Evolutionary conservation across 1,140 invertebrate species (phyloP).

Genomic region (Watersipora subatra): DNA sequence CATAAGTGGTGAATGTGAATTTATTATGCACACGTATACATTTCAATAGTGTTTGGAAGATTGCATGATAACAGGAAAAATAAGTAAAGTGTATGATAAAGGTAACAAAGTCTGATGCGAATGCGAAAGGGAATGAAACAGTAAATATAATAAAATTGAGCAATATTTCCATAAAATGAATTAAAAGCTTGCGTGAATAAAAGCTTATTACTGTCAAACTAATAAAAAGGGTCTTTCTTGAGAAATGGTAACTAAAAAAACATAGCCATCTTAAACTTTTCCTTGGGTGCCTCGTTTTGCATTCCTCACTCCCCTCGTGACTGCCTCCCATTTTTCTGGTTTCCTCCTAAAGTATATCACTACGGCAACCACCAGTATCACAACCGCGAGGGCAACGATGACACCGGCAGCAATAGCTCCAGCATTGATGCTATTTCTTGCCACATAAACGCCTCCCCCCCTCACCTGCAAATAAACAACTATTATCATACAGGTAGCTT

Average conservation of each 20-base stretch:
- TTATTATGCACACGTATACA: too few species aligned
- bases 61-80: too few species aligned
- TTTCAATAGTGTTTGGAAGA: too few species aligned
- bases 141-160: neutral
- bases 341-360: conserved; percentile 23
- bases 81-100: too few species aligned
- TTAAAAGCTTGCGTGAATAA: neutral
- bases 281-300: conserved; percentile 17
- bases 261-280: conserved; percentile 21
- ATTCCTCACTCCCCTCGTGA: conserved; percentile 18
- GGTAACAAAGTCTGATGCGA: neutral
- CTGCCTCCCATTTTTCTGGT: conserved; percentile 21
- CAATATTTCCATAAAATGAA: neutral
- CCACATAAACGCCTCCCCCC: conserved; percentile 27
- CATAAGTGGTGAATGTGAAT: too few species aligned
- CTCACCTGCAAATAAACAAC: too few species aligned
- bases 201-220: neutral
- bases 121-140: neutral
- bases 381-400: conserved; percentile 17
- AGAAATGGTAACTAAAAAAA: neutral
- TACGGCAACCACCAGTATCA: conserved; percentile 18
- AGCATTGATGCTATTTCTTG: conserved; percentile 14
- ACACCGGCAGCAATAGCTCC: conserved; percentile 21
- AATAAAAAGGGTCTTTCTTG: neutral
- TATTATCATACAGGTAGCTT: too few species aligned